Conservation (phyloP, 1,140 invertebrate genomes). For the Plectrocnemia conspersa region DNA sequence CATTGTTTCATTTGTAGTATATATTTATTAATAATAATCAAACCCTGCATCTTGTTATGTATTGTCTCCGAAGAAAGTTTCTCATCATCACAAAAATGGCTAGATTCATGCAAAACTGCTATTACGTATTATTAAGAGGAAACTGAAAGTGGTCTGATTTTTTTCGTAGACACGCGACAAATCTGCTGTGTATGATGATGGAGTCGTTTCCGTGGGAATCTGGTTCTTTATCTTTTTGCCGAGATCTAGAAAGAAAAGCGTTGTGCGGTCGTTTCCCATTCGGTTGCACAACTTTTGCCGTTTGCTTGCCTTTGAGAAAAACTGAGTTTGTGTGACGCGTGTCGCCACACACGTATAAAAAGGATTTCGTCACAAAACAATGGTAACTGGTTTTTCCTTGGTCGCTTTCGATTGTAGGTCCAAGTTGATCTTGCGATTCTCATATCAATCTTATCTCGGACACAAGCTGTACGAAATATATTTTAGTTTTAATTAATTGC, state of each 20-base stretch:
- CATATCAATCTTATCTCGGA: too few relatives aligned
- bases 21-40: too few relatives aligned
- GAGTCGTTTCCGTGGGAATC: constrained; percentile 26
- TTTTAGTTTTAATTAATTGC: too few relatives aligned
- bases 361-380: too few relatives aligned
- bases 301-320: constrained; percentile 15
- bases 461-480: too few relatives aligned
- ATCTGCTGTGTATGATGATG: background rate
- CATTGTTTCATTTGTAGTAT: too few relatives aligned
- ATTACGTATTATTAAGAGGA: background rate
- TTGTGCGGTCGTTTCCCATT: constrained; percentile 14
- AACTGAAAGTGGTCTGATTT: constrained; percentile 4
- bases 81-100: background rate
- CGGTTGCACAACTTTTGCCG: constrained; percentile 18
- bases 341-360: too few relatives aligned
- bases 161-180: background rate
- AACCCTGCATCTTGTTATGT: too few relatives aligned
- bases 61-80: constrained; percentile 5
- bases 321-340: too few relatives aligned
- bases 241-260: constrained; percentile 18
- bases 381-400: too few relatives aligned
- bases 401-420: too few relatives aligned
- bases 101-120: background rate
- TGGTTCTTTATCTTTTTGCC: constrained; percentile 25
- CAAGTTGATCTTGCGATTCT: too few relatives aligned